Conservation (phyloP, 2,797 vertebrate species). For the Hafferia zeledoni region DNA sequence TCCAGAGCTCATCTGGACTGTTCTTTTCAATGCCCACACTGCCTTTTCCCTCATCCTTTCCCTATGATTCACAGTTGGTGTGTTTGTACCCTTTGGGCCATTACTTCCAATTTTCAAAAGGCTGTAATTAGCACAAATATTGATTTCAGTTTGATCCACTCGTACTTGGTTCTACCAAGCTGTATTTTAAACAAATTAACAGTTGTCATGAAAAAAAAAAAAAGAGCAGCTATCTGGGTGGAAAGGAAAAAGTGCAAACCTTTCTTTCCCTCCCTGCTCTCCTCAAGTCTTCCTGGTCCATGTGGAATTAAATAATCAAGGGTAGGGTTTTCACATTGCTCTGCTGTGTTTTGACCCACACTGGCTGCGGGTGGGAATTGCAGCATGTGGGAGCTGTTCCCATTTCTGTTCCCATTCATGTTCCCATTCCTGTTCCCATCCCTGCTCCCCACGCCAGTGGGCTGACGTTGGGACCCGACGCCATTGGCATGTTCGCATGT, state of each 20-base stretch:
- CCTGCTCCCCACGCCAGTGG: fast-evolving
- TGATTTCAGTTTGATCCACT: slow-evolving; percentile 48
- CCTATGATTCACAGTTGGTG: slow-evolving; percentile 69
- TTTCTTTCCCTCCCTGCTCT: slow-evolving; percentile 70
- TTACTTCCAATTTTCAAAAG: slow-evolving; percentile 79
- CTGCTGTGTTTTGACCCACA: not conserved
- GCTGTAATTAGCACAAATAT: slow-evolving; percentile 51
- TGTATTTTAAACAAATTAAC: slow-evolving; percentile 35
- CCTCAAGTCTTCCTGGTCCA: slow-evolving; percentile 54
- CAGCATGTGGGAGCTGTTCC: not conserved
- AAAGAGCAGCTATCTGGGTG: slow-evolving; percentile 1
- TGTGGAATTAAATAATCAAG: not conserved
- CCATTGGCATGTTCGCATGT: not conserved
- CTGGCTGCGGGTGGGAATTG: not conserved
- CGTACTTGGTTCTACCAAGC: slow-evolving; percentile 35
- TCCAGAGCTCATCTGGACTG: slow-evolving; percentile 75
- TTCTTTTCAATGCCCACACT: slow-evolving; percentile 83
- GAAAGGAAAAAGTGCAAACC: slow-evolving; percentile 80
- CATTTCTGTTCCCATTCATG: not conserved
- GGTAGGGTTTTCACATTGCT: not conserved
- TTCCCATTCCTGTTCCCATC: not conserved
- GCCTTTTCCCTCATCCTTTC: slow-evolving; percentile 75
- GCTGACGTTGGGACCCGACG: not conserved
- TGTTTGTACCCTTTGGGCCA: slow-evolving; percentile 55
- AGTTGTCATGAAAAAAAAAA: not conserved